A percentile compares a stretch with the other conserved stretches of the same genome.
Evolutionary conservation across 2,888 invertebrate genomes (phyloP).

Genomic region (Phasia obesa): DNA sequence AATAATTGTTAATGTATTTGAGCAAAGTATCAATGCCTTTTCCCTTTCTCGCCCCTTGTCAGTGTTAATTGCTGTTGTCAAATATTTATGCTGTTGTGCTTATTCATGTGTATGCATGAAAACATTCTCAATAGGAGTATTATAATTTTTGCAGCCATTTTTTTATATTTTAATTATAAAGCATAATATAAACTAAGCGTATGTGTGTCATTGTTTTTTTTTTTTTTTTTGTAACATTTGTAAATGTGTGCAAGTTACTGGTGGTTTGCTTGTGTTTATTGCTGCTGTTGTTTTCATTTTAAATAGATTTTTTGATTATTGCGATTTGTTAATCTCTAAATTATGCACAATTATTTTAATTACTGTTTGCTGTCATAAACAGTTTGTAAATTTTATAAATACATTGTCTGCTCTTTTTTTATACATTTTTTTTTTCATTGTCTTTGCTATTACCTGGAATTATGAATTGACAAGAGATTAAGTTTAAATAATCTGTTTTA

Average conservation of each 20-base stretch:
- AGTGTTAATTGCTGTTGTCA: constrained; percentile 62
- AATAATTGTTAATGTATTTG: constrained; percentile 11
- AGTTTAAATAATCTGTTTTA: constrained; percentile 5
- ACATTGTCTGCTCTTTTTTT: constrained; percentile 48
- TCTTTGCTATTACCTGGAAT: constrained; percentile 49
- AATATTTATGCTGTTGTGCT: constrained; percentile 50
- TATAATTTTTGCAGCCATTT: constrained; percentile 14
- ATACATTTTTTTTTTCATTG: neutral
- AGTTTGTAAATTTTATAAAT: constrained; percentile 62
- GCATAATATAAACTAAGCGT: constrained; percentile 16
- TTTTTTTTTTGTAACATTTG: neutral
- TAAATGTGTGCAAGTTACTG: neutral
- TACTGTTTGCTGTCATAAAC: constrained; percentile 70
- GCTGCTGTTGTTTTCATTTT: constrained; percentile 35
- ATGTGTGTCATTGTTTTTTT: neutral
- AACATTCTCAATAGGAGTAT: constrained; percentile 38
- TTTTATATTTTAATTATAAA: constrained; percentile 36
- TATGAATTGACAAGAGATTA: constrained; percentile 47
- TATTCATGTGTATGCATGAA: constrained; percentile 61
- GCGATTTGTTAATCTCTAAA: constrained; percentile 69
- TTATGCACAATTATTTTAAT: constrained; percentile 70
- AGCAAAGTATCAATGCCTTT: neutral
- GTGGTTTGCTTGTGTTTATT: constrained; percentile 26
- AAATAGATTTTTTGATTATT: constrained; percentile 65
- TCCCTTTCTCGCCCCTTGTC: constrained; percentile 4